Evolutionary conservation across 1,140 invertebrate genomes (phyloP).

Genomic region (Aphaenogaster ashmeadi): DNA sequence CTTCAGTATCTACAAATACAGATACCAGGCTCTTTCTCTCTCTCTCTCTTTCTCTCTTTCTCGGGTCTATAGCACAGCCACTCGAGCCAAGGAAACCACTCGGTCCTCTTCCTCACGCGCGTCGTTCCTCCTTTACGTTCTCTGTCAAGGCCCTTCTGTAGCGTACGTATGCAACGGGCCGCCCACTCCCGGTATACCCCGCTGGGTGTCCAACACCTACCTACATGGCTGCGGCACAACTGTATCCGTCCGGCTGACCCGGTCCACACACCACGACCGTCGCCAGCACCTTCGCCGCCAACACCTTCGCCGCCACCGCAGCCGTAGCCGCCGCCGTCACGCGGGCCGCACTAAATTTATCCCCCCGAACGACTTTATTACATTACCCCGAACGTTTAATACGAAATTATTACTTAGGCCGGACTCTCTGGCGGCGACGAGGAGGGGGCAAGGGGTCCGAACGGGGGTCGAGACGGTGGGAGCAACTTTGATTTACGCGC

Average conservation of each 20-base stretch:
- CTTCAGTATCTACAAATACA: slow-evolving; percentile 83
- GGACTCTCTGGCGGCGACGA: slow-evolving; percentile 43
- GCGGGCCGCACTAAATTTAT: slow-evolving; percentile 83
- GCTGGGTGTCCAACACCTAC: slow-evolving; percentile 87
- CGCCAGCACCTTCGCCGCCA: slow-evolving; percentile 68
- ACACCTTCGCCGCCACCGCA: neutral
- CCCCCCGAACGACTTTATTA: slow-evolving; percentile 85
- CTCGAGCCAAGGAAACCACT: slow-evolving; percentile 51
- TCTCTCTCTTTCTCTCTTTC: slow-evolving; percentile 2
- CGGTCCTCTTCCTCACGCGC: slow-evolving; percentile 37
- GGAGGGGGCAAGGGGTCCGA: neutral
- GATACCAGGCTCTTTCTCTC: slow-evolving; percentile 77
- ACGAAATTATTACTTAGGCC: slow-evolving; percentile 84
- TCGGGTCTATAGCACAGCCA: slow-evolving; percentile 79
- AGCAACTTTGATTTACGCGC: slow-evolving; percentile 80
- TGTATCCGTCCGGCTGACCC: slow-evolving; percentile 77
- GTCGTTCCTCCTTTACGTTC: slow-evolving; percentile 67
- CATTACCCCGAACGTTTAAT: slow-evolving; percentile 85
- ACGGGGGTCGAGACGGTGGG: slow-evolving; percentile 40
- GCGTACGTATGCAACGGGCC: slow-evolving; percentile 78
- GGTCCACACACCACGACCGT: slow-evolving; percentile 72
- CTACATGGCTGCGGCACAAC: slow-evolving; percentile 84
- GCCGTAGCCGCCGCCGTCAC: slow-evolving; percentile 41
- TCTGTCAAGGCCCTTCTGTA: slow-evolving; percentile 78
- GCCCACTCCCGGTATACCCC: slow-evolving; percentile 84